Base-by-base conservation (phyloP, 2,888 invertebrate genomes). In the Abrostola triplasia region DNA sequence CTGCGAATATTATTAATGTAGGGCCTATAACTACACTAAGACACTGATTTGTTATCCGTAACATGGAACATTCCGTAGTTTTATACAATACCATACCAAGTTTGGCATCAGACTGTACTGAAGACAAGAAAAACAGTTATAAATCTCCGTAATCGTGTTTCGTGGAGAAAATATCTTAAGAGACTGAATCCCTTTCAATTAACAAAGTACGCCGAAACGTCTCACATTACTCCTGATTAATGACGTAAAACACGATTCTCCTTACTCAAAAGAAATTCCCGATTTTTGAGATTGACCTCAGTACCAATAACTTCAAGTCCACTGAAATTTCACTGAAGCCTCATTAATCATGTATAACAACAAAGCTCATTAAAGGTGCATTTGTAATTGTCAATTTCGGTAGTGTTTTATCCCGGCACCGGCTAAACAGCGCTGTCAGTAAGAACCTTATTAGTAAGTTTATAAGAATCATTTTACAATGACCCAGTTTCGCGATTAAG, bases 311-410 rank as follows among this genome's bases (percentile, higher is more conserved):
- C 77, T 73, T 82, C 72, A 72, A 73, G 80, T 79, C 77, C 73
- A 71, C 83, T 82, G 80, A 85, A 88, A 85, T 87, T 89, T 88
- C 82, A 76, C 83, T 81, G 81, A 77, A 77, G 79, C 66, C 81
- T 86, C 90, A 90, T 93, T 89, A 91, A 92, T 92, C 91, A 93
- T 88, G 84, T 84, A 86, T 86, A 88, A 90, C 89, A 90, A 90
- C 88, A 83, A 84, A 88, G 84, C 90, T 92, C 92, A 92, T 93
- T 93, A 93, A 88, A 85, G 87, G 82, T 88, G 87, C 89, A 92
- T 92, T 92, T 91, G 89, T 92, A 90, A 91, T 92, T 91, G 91
- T 90, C 92, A 90, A 88, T 90, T 90, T 92, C 82, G 88, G 87
- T 84, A 84, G 75, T 83, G 84, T 84, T 81, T 79, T 78, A 78